Base-by-base conservation (phyloP, 2,113 vertebrate genomes). In the Cochlearius cochlearius region DNA sequence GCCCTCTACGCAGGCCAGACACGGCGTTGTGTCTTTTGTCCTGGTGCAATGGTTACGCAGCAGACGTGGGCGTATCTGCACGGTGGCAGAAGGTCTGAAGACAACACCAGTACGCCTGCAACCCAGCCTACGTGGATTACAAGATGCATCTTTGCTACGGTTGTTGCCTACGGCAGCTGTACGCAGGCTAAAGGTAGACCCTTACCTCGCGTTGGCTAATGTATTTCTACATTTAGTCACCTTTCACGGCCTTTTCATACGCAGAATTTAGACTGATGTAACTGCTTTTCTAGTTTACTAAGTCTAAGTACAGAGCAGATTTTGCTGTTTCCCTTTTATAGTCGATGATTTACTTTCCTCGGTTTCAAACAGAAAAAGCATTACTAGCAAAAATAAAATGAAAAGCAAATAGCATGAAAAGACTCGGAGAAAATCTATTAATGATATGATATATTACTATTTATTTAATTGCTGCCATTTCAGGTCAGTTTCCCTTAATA, bases 401-500 rank as follows among this genome's bases (percentile, higher is more conserved):
- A 78, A 87, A 88, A 75, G 23, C 17, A 85, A 84, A 86, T 67
- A 52, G 7, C 22, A 10, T 25, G 3, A 50, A 86, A 90, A 67
- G 25, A 60, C 4, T 20, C 6, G 13, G 41, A 21, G 26, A 92
- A 95, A 64, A 39, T 34, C 22, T 18, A 72, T 45, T 30, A 45
- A 26, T 72, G 4, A 60, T 58, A 39, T 3, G 19, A 67, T 23
- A 71, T 39, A 87, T 68, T 49, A 43, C 9, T 89, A 68, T 64
- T 81, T 78, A 69, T 62, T 85, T 49, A 72, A 75, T 71, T 76
- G 9, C 45, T 95, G 32, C 27, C 41, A 36, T 83, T 76, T 78
- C 55, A 83, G 84, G 52, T 74, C 68, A 73, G 58, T 73, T 90
- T 89, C 69, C 27, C 52, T 94, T 88, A 79, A 75, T 76, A 82